phyloP scores from a whole-genome alignment of 1,140 invertebrate genomes.

The Bactericera cockerelli region DNA sequence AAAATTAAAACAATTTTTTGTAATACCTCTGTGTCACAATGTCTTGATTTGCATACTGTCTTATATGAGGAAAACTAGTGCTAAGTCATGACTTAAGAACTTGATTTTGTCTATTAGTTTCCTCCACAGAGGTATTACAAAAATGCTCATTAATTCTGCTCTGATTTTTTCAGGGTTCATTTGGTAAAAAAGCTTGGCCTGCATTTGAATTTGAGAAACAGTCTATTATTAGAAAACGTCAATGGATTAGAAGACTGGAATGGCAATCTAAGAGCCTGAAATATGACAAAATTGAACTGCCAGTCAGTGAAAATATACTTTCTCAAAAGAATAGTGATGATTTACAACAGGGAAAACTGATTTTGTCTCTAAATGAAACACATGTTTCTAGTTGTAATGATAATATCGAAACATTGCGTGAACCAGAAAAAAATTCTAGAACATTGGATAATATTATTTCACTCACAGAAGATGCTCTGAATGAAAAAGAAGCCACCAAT shows the following conservation, averaged over 20 bases:
- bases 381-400: too few relatives aligned
- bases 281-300: neutral
- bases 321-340: neutral
- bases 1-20: too few relatives aligned
- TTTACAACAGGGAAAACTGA: conserved; percentile 12
- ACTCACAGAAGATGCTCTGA: conserved; percentile 35
- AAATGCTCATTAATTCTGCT: too few relatives aligned
- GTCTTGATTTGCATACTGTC: too few relatives aligned
- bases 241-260: conserved; percentile 24
- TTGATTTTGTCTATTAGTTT: too few relatives aligned
- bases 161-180: conserved; percentile 38
- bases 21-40: too few relatives aligned
- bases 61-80: too few relatives aligned
- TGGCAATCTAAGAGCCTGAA: conserved; percentile 18
- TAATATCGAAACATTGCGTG: neutral
- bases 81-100: too few relatives aligned
- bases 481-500: conserved; percentile 40
- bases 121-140: too few relatives aligned
- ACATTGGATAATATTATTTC: neutral
- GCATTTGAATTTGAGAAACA: conserved; percentile 32
- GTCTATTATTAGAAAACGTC: conserved; percentile 31
- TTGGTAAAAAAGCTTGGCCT: conserved; percentile 53
- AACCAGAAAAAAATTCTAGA: neutral
- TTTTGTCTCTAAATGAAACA: too few relatives aligned
- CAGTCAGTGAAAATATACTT: neutral